Evolutionary conservation across 2,113 vertebrate species (phyloP).

Genomic region (Psilopogon haemacephalus): DNA sequence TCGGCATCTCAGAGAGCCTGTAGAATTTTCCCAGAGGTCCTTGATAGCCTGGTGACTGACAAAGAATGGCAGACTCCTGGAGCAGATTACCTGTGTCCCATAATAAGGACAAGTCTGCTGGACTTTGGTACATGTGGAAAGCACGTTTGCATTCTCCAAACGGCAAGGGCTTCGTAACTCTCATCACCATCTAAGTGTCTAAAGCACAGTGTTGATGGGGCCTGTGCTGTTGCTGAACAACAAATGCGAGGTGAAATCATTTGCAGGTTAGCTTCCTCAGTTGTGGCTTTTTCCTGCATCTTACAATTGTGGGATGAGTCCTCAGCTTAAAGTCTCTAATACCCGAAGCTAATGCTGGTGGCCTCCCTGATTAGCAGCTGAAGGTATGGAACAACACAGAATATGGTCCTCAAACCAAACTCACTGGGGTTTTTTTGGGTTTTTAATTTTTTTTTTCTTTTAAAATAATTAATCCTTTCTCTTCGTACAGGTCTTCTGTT

Average conservation of each 20-base stretch:
- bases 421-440: too few species aligned
- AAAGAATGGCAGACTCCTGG: background rate
- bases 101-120: background rate
- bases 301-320: background rate
- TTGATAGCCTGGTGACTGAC: background rate
- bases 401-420: background rate
- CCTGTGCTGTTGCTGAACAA: background rate
- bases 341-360: background rate
- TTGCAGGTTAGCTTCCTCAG: background rate
- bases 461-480: background rate
- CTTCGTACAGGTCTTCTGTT: background rate
- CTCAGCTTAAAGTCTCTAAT: background rate
- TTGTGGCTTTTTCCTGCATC: background rate
- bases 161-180: background rate
- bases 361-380: background rate
- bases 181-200: too few species aligned
- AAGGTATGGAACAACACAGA: background rate
- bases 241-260: background rate
- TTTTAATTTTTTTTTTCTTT: background rate
- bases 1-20: background rate
- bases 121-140: background rate
- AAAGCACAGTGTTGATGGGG: background rate
- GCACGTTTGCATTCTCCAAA: background rate
- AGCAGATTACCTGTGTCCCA: background rate
- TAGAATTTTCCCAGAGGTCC: background rate